phyloP scores from a whole-genome alignment of 2,113 vertebrate genomes.

The Semicossyphus pulcher region DNA sequence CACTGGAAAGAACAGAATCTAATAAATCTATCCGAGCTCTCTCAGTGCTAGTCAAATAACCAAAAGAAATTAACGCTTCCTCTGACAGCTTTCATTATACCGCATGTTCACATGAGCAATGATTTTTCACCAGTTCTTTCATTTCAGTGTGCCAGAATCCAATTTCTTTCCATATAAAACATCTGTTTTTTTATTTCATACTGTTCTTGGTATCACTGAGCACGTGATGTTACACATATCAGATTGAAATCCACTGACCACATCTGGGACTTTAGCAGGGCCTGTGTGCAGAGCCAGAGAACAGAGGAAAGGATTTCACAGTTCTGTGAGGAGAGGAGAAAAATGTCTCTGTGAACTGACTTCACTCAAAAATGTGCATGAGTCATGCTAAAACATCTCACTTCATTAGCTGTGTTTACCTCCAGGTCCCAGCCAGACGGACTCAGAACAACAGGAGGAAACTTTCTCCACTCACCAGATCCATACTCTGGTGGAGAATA shows the following conservation, averaged over 20 bases:
- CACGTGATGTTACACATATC: slow-evolving; percentile 15
- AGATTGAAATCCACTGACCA: slow-evolving; percentile 25
- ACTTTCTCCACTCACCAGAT: slow-evolving; percentile 39
- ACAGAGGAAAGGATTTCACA: slow-evolving; percentile 43
- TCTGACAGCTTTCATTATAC: slow-evolving; percentile 40
- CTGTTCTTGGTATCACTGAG: not conserved
- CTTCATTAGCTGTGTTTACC: slow-evolving; percentile 72
- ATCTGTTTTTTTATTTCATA: not conserved
- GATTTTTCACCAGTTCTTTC: slow-evolving; percentile 23
- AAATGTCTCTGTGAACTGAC: slow-evolving; percentile 55
- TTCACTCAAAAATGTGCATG: slow-evolving; percentile 55
- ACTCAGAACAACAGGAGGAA: slow-evolving; percentile 56
- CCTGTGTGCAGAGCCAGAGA: slow-evolving; percentile 11
- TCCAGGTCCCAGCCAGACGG: slow-evolving; percentile 37
- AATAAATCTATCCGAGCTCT: slow-evolving; percentile 41
- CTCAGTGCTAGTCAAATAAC: slow-evolving; percentile 45
- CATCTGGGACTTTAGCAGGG: slow-evolving; percentile 34
- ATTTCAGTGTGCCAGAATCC: slow-evolving; percentile 16
- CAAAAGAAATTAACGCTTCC: slow-evolving; percentile 41
- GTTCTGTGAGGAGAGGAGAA: slow-evolving; percentile 35
- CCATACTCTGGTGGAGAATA: slow-evolving; percentile 57
- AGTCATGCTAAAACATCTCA: slow-evolving; percentile 65
- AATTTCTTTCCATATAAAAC: slow-evolving; percentile 22
- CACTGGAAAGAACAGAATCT: slow-evolving; percentile 20
- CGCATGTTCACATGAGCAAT: slow-evolving; percentile 30